Evolutionary conservation across 2,888 invertebrate genomes (phyloP), one percentile per base, ranked within the genome.

Genomic region (Chymomyza amoena): DNA sequence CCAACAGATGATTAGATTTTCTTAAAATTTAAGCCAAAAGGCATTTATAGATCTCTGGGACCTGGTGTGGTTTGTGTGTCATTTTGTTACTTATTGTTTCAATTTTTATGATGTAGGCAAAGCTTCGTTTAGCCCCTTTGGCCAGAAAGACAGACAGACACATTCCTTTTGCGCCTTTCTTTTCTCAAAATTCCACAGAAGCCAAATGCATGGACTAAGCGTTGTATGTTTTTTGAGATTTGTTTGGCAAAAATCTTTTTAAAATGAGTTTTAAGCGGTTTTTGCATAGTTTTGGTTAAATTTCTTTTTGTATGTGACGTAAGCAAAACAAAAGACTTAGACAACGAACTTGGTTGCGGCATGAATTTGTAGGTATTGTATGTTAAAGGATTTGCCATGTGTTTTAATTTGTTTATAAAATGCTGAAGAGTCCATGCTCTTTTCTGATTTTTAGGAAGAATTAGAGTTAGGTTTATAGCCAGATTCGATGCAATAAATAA

Each of bases 1-100:
- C 52, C 85, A 77, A 73, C 81, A 85, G 84, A 88, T 88, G 85
- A 88, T 88, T 88, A 89, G 88, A 89, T 78, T 87, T 89, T 89
- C 89, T 81, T 76, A 77, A 80, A 88, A 89, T 76, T 83, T 74
- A 71, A 71, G 68, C 74, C 74, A 70, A 78, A 82, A 67, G 62
- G 45, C 25, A 32, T 61, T 50, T 50, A 59, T 39, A 39, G 61
- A 32, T 7, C 52, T 60, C n/a, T n/a, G n/a, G n/a, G 52, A 13
- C 28, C 63, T 52, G 69, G 64, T 63, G 62, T 71, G 25, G 28
- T 63, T 28, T 16, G 72, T 76, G 61, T 81, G 81, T 80, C 88
- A 86, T 86, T 85, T 78, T 73, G 73, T 76, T 67, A 64, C 75
- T 79, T 80, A 76, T 81, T 88, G 84, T 85, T 87, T 80, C 71